Evolutionary conservation across 2,113 vertebrate genomes (phyloP).

Genomic region (Polypterus senegalus): DNA sequence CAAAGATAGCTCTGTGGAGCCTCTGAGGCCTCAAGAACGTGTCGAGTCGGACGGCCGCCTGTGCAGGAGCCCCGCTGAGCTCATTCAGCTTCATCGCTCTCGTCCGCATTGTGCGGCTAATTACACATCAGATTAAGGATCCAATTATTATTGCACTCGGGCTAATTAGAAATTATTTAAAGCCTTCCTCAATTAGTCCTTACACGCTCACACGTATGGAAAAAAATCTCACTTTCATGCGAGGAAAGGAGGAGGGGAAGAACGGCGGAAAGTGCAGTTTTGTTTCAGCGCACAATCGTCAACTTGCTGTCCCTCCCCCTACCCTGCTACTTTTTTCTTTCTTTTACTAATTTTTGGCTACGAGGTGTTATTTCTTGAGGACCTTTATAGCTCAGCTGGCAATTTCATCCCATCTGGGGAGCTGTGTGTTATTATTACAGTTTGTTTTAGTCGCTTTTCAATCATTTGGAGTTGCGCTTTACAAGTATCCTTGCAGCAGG

Average conservation of each 20-base stretch:
- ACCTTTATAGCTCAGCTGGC: constrained; percentile 68
- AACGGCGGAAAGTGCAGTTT: no score
- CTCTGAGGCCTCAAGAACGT: constrained; percentile 60
- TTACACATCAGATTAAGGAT: constrained; percentile 82
- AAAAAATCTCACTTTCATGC: constrained; percentile 29
- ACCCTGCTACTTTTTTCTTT: background rate
- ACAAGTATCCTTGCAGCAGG: constrained; percentile 77
- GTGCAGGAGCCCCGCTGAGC: constrained; percentile 70
- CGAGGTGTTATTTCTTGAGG: constrained; percentile 66
- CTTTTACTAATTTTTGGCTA: constrained; percentile 39
- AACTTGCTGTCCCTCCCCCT: no score
- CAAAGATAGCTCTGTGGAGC: constrained; percentile 83
- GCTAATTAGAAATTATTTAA: constrained; percentile 83
- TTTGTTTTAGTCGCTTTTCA: constrained; percentile 76
- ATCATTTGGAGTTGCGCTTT: constrained; percentile 77
- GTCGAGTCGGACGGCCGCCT: constrained; percentile 64
- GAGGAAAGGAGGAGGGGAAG: background rate
- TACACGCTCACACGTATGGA: constrained; percentile 61
- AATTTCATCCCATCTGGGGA: constrained; percentile 74
- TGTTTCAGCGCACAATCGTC: no score
- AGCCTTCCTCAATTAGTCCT: constrained; percentile 72
- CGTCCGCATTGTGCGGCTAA: constrained; percentile 64
- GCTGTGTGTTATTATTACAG: constrained; percentile 67
- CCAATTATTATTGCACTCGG: constrained; percentile 78
- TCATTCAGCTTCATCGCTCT: constrained; percentile 62